phyloP scores from a whole-genome alignment of 2,113 vertebrate species.

The Spilogale gracilis region DNA sequence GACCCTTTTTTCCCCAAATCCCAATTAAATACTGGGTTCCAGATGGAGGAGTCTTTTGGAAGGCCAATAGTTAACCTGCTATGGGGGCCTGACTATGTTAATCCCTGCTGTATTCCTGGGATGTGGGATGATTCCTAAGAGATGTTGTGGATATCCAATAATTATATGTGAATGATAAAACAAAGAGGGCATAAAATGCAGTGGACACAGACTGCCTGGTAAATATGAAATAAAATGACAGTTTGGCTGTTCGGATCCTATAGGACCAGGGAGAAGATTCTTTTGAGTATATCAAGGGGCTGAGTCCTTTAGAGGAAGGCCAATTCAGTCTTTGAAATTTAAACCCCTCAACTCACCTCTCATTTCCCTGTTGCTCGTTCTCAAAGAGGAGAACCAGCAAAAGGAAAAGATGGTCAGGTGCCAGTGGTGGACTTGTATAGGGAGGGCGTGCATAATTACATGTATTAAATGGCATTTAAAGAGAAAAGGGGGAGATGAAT shows the following conservation, averaged over 20 bases:
- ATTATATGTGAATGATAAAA: not conserved
- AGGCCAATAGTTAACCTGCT: not conserved
- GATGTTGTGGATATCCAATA: not conserved
- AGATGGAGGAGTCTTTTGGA: not conserved
- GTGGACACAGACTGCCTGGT: not conserved
- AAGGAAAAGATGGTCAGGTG: not conserved
- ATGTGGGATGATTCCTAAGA: not conserved
- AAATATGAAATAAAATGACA: not conserved
- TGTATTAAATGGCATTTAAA: not conserved
- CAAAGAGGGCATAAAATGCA: not conserved
- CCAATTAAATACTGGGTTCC: not conserved
- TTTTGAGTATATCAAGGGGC: not conserved
- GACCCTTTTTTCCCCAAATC: not conserved
- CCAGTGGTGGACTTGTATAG: not conserved
- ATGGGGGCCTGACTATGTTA: not conserved
- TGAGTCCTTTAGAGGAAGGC: not conserved
- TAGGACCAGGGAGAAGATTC: not conserved
- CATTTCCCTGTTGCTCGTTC: not conserved
- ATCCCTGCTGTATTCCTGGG: not conserved
- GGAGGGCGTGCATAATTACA: not conserved
- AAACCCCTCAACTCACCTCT: not conserved
- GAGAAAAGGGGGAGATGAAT: not conserved
- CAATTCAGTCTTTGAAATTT: constrained; percentile 16
- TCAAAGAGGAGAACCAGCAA: not conserved
- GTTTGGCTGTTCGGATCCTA: not conserved